Conservation (phyloP, 2,113 vertebrate genomes). For the Myrmecobius fasciatus region DNA sequence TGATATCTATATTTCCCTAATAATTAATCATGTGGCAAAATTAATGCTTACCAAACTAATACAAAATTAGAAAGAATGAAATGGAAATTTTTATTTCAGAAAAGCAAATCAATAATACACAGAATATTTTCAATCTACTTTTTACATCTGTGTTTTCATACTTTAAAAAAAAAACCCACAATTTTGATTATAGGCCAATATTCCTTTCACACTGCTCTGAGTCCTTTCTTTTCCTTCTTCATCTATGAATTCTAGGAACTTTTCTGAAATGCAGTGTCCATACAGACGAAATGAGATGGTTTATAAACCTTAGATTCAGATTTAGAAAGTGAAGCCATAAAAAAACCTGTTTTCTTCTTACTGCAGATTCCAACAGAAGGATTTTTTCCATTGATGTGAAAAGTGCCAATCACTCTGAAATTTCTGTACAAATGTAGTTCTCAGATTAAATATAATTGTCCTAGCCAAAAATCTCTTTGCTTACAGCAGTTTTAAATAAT, state of each 20-base stretch:
- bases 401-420: constrained; percentile 36
- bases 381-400: constrained; percentile 35
- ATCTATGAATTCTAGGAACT: neutral
- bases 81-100: neutral
- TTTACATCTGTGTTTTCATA: constrained; percentile 1
- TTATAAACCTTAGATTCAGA: neutral
- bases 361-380: neutral
- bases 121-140: neutral
- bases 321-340: neutral
- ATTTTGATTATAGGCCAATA: constrained; percentile 6
- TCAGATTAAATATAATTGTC: constrained; percentile 33
- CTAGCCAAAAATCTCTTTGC: constrained; percentile 25
- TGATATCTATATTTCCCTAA: constrained; percentile 12
- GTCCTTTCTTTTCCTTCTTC: constrained; percentile 12
- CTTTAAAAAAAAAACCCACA: neutral
- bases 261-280: constrained; percentile 22
- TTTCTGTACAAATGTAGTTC: neutral
- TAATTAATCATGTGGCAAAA: constrained; percentile 18
- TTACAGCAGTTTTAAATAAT: constrained; percentile 34
- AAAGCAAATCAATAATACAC: neutral
- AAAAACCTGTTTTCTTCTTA: neutral
- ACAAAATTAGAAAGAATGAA: neutral
- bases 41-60: constrained; percentile 38
- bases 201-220: neutral
- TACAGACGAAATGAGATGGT: neutral